Evolutionary conservation across 2,888 invertebrate species (phyloP).

Genomic region (Julus scandinavius): DNA sequence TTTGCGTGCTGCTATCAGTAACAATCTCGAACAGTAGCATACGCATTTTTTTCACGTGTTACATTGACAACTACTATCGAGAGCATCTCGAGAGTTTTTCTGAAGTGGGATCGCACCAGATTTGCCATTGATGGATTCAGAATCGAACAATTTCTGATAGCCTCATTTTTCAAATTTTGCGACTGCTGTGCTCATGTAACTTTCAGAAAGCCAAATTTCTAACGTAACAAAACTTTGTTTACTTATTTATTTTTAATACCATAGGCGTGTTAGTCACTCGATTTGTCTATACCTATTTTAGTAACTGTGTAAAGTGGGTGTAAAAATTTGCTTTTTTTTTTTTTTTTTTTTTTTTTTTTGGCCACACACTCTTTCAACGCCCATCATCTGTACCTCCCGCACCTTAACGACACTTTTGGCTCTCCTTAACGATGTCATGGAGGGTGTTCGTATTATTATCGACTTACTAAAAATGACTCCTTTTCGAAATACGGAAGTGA

Average conservation of each 20-base stretch:
- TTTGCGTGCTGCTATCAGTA: too few relatives aligned
- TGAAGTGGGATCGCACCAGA: too few relatives aligned
- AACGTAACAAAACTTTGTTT: background rate
- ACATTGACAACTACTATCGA: too few relatives aligned
- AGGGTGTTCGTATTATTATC: background rate
- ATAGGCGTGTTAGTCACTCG: background rate
- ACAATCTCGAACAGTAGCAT: too few relatives aligned
- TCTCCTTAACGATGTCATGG: background rate
- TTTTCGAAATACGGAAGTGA: slow-evolving; percentile 12
- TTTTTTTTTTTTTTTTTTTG: background rate
- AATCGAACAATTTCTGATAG: too few relatives aligned
- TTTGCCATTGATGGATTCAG: too few relatives aligned
- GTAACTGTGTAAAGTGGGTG: background rate
- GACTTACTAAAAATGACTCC: background rate
- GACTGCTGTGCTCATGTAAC: background rate
- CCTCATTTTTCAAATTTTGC: too few relatives aligned
- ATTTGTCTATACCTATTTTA: background rate
- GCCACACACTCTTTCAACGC: background rate
- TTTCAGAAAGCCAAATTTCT: background rate
- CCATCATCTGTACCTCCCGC: slow-evolving; percentile 8
- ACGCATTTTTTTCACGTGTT: too few relatives aligned
- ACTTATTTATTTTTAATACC: slow-evolving; percentile 3
- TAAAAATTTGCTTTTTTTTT: background rate
- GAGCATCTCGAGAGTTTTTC: too few relatives aligned
- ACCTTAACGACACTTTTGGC: slow-evolving; percentile 13